Base-by-base conservation (phyloP, 2,113 vertebrate species). In the Erythrocercus mccallii region DNA sequence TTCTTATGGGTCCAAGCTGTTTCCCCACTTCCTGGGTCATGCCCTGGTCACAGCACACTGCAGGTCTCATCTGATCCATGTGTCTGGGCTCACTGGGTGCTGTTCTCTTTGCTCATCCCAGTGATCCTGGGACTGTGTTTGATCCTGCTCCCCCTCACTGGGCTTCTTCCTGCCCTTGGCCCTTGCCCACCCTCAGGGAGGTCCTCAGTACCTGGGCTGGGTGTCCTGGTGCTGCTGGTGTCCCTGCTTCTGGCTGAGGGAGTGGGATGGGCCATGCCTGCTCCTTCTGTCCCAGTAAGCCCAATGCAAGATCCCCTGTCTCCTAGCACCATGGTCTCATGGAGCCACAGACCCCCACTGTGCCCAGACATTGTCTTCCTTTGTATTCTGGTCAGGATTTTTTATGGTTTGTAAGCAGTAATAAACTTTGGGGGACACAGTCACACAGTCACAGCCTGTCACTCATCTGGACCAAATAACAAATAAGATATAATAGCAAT, bases 11-110 rank as follows among this genome's bases (percentile, higher is more conserved):
- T 48, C 47, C 15, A n/a, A 27, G 16, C 4, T 12, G 27, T 53
- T 84, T n/a, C 6, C 8, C 5, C 0, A 1, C 7, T 31, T 51
- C 9, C 27, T 47, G 5, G 5, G 10, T 45, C n/a, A 6, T 33
- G n/a, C 16, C 8, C 13, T 8, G 15, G 6, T 42, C 37, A 51
- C 35, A 47, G 38, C 10, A 54, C 4, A 10, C 6, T 25, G 60
- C 23, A 58, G 21, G 19, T 61, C 14, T 60, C 54, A 25, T 25
- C 44, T 54, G 27, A 37, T 13, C 31, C 33, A 8, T 10, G 6
- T 3, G 0, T 30, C 10, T 51, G 22, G 19, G 9, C 35, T 65
- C 28, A 22, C 6, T 48, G n/a, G 3, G 3, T 58, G 27, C 23
- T 48, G 6, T 44, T 22, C 11, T 25, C 33, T 54, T 16, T 21